Evolutionary conservation across 2,888 invertebrate species (phyloP), one percentile per base, ranked within the genome.

Genomic region (Odontothrips loti): DNA sequence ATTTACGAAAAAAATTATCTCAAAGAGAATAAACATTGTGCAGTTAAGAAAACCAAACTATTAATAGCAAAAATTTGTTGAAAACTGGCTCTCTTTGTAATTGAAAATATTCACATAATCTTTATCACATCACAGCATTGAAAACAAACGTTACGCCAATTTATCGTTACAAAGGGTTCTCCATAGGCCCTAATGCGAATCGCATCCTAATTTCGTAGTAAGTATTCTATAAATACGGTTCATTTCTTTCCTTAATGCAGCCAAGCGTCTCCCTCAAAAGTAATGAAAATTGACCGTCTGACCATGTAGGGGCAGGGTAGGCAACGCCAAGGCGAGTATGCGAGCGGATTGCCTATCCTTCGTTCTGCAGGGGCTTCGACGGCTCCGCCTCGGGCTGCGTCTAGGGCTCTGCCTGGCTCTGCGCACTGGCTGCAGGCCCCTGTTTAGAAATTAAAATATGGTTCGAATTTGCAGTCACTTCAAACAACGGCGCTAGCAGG

Each of bases 121-220:
- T 75, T 75, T 75, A 75, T 75, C 68, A 75, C 68, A 75, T 75
- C 68, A 75, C 68, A 75, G 68, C 68, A 75, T 75, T 75, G 23
- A 75, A 75, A 75, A 75, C 68, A 75, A 75, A 75, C 27, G 23
- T 75, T 27, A 58, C n/a, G 58, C 15, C 58, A 58, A 17, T 58
- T 27, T 23, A 27, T 75, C 27, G 23, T 43, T 75, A 27, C 68
- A 75, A 75, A 75, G 68, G 68, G 68, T 75, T 75, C 9, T 58
- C 58, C 58, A 27, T 75, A 75, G 68, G 68, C 68, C 68, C 68
- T 23, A 75, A 75, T 75, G 68, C 68, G 23, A 27, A 75, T 75
- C 27, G 68, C 68, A 75, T 75, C 17, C 17, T 75, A 58, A 58
- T 58, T 58, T 20, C 10, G 10, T 58, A 43, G 6, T 43, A 43